A percentile compares a stretch with the other conserved stretches of the same genome.
Evolutionary conservation across 2,888 invertebrate genomes (phyloP).

Genomic region (Hoplodrina blanda): DNA sequence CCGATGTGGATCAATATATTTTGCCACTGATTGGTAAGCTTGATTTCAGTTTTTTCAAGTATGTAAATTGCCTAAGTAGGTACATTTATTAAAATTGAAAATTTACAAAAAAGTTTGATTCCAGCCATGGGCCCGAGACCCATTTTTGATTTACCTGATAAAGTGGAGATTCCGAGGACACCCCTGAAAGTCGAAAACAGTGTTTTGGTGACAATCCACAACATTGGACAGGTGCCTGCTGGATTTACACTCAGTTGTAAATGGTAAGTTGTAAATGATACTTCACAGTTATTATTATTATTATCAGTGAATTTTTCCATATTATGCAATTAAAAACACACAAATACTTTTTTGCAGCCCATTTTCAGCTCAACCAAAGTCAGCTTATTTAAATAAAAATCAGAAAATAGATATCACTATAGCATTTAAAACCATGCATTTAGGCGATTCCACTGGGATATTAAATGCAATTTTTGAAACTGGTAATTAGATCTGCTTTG

Average conservation of each 20-base stretch:
- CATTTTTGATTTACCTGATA: constrained; percentile 83
- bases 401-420: constrained; percentile 87
- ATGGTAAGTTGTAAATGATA: no score
- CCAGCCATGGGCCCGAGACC: constrained; percentile 86
- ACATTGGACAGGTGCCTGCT: constrained; percentile 77
- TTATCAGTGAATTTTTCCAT: background rate
- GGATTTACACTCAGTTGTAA: constrained; percentile 79
- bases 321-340: background rate
- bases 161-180: constrained; percentile 75
- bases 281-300: constrained; percentile 6
- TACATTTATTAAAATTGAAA: background rate
- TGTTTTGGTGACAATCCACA: constrained; percentile 72
- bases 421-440: constrained; percentile 86
- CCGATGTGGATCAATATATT: constrained; percentile 88
- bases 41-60: background rate
- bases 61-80: background rate
- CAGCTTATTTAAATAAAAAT: constrained; percentile 85
- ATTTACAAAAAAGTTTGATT: constrained; percentile 41
- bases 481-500: constrained; percentile 67
- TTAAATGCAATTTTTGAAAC: constrained; percentile 81
- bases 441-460: constrained; percentile 81
- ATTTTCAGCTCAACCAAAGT: constrained; percentile 89
- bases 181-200: constrained; percentile 82
- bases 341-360: constrained; percentile 76
- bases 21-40: constrained; percentile 91